These are phyloP conservation scores for Heterochromis multidens DNA, from an alignment of 2,113 vertebrate genomes.

Conservation along the genomic window DNA sequence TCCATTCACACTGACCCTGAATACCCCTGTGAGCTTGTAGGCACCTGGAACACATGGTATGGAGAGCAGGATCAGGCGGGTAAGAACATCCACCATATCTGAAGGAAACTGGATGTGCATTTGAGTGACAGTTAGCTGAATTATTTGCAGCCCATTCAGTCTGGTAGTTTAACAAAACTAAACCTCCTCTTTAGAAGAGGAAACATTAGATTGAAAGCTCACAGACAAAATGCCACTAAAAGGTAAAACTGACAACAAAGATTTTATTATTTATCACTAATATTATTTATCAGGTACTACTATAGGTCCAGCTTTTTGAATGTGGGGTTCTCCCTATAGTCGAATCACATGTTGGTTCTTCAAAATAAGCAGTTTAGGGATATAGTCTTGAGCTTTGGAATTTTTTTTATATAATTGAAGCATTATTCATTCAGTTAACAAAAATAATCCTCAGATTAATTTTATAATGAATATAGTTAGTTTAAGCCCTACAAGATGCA, in stretches of 20 bases:
- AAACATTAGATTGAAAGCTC: neutral
- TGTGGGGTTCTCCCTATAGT: neutral
- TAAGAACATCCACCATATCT: conserved; percentile 60
- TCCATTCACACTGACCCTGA: conserved; percentile 87
- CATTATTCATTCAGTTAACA: neutral
- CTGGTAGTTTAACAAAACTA: neutral
- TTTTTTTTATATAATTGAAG: neutral
- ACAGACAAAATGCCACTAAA: neutral
- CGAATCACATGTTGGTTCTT: neutral
- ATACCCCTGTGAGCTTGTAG: conserved; percentile 95
- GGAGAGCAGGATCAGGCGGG: conserved; percentile 99
- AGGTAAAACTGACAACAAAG: neutral
- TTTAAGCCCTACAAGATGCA: neutral
- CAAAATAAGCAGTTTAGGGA: neutral
- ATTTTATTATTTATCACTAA: neutral
- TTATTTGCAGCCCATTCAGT: neutral
- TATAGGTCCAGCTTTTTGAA: neutral
- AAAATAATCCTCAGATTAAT: neutral
- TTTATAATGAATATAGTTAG: neutral
- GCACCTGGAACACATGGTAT: conserved; percentile 99
- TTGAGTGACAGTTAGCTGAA: neutral
- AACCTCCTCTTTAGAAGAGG: neutral
- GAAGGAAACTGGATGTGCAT: neutral
- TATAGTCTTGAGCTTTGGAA: neutral
- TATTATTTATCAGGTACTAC: neutral